These are phyloP conservation scores for Pseudococcus viburni DNA, from an alignment of 2,888 invertebrate genomes.

Conservation along the genomic window DNA sequence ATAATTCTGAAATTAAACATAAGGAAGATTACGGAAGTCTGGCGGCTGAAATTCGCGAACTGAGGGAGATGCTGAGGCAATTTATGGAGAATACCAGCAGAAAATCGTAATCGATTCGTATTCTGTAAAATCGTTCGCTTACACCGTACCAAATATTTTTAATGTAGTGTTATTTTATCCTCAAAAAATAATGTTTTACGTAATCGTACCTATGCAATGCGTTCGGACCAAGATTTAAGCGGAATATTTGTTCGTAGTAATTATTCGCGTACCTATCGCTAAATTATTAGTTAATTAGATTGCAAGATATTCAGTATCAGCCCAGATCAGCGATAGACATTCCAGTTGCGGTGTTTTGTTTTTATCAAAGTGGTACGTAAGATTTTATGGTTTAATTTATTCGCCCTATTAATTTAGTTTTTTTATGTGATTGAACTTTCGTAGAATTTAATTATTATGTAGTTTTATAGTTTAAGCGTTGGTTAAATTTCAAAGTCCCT, in stretches of 20 bases:
- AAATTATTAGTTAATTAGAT: slow-evolving; percentile 20
- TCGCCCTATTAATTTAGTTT: neutral
- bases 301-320: slow-evolving; percentile 11
- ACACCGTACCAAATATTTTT: slow-evolving; percentile 13
- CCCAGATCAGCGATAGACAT: neutral
- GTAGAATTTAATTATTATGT: neutral
- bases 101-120: slow-evolving; percentile 22
- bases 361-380: neutral
- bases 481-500: too few relatives aligned
- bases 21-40: slow-evolving; percentile 29
- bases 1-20: slow-evolving; percentile 14
- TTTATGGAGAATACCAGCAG: slow-evolving; percentile 35
- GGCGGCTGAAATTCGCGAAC: slow-evolving; percentile 39
- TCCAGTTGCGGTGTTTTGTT: neutral
- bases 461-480: too few relatives aligned
- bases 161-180: slow-evolving; percentile 18
- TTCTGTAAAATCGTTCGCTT: neutral
- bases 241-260: slow-evolving; percentile 3
- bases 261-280: neutral
- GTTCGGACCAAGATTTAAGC: slow-evolving; percentile 20
- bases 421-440: neutral
- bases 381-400: slow-evolving; percentile 5
- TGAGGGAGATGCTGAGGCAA: slow-evolving; percentile 21
- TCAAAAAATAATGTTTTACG: neutral
- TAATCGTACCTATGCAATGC: neutral